These are phyloP conservation scores for Oostethus manadensis DNA, from an alignment of 2,113 vertebrate species.

Conservation along the genomic window DNA sequence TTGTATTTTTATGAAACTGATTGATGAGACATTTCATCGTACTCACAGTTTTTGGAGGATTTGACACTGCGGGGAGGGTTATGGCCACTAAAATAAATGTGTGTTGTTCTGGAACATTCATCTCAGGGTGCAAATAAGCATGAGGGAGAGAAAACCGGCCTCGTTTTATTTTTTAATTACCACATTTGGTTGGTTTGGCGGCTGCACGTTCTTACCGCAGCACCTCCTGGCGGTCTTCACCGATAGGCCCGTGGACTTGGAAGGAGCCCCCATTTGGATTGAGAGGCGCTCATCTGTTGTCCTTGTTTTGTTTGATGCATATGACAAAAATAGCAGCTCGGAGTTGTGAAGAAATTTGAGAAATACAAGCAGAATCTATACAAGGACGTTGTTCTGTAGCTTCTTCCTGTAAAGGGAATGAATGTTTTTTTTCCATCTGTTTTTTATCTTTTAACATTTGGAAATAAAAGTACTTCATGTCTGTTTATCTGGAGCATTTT, in stretches of 20 bases:
- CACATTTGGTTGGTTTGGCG: constrained; percentile 48
- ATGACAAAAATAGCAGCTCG: constrained; percentile 64
- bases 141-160: constrained; percentile 63
- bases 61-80: constrained; percentile 59
- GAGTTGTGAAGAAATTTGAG: constrained; percentile 40
- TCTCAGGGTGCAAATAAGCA: constrained; percentile 75
- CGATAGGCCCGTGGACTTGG: constrained; percentile 11
- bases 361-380: constrained; percentile 57
- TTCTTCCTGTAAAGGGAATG: constrained; percentile 78
- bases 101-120: constrained; percentile 70
- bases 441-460: constrained; percentile 79
- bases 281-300: constrained; percentile 46
- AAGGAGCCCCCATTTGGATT: not conserved
- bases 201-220: constrained; percentile 57
- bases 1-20: constrained; percentile 77
- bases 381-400: constrained; percentile 72
- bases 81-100: constrained; percentile 60
- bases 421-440: constrained; percentile 78
- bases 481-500: constrained; percentile 82
- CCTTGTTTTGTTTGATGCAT: constrained; percentile 57
- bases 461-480: constrained; percentile 79
- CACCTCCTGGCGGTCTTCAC: constrained; percentile 28
- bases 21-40: constrained; percentile 57
- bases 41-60: constrained; percentile 63
- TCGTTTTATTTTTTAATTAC: constrained; percentile 51